Evolutionary conservation across 1,140 invertebrate species (phyloP).

Genomic region (Lutraria rhynchaena): DNA sequence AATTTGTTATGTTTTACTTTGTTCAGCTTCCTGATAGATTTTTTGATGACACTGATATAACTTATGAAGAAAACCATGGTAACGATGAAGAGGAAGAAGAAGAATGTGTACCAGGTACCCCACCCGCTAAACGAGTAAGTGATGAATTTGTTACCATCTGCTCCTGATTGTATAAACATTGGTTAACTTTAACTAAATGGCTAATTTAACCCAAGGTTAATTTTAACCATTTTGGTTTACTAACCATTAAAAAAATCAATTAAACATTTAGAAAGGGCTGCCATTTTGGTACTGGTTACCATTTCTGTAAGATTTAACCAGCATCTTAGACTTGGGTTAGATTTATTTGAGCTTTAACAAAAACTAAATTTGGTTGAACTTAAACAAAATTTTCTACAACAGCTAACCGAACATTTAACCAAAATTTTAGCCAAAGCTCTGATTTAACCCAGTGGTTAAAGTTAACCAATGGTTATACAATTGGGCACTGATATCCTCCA

Average conservation of each 20-base stretch:
- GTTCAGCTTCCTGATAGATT: background rate
- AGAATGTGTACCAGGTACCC: conserved; percentile 74
- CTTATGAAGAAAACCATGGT: conserved; percentile 22
- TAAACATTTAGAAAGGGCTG: no score
- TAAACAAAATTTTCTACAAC: no score
- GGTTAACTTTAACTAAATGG: no score
- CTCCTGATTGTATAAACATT: background rate
- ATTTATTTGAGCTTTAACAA: no score
- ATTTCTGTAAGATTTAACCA: background rate
- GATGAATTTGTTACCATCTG: background rate
- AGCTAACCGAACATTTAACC: no score
- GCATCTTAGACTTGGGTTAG: no score
- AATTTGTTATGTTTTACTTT: background rate
- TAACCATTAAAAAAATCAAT: background rate
- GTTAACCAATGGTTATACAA: no score
- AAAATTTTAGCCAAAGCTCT: no score
- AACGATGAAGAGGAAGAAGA: conserved; percentile 68
- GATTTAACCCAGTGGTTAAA: no score
- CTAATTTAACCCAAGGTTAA: no score
- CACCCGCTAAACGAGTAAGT: conserved; percentile 75
- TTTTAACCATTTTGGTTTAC: background rate
- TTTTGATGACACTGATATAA: background rate
- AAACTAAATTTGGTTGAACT: no score
- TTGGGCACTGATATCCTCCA: no score
- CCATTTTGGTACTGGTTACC: background rate